A percentile compares a stretch with the other conserved stretches of the same genome.
These are phyloP conservation scores for Planiliza haematocheilus DNA, from an alignment of 2,113 vertebrate genomes.

Conservation along the genomic window DNA sequence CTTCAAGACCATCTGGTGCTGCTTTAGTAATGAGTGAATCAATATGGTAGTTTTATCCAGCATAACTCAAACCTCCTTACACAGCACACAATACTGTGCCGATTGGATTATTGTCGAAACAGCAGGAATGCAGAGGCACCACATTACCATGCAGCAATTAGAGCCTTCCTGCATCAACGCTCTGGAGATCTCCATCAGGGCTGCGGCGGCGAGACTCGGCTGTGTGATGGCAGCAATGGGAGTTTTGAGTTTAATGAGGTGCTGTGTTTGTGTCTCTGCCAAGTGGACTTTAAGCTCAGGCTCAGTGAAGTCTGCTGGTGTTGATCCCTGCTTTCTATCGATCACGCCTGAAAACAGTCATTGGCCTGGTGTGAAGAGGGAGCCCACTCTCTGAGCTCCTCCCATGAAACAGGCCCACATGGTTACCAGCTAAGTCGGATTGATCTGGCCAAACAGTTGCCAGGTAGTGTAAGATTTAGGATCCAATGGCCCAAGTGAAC, in stretches of 20 bases:
- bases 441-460: constrained; percentile 6
- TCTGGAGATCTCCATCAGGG: constrained; percentile 71
- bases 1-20: constrained; percentile 32
- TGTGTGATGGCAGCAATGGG: constrained; percentile 60
- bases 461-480: constrained; percentile 15
- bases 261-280: constrained; percentile 71
- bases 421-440: constrained; percentile 25
- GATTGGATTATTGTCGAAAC: constrained; percentile 63
- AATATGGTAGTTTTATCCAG: constrained; percentile 51
- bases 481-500: not conserved
- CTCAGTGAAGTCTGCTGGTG: constrained; percentile 49
- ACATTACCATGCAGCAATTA: constrained; percentile 73
- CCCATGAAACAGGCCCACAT: constrained; percentile 3
- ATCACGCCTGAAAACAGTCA: constrained; percentile 56
- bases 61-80: constrained; percentile 61
- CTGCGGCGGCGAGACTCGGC: constrained; percentile 35
- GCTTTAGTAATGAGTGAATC: constrained; percentile 62
- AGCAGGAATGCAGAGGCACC: constrained; percentile 61
- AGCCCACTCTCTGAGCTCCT: constrained; percentile 18
- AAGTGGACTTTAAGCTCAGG: constrained; percentile 68
- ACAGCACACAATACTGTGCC: constrained; percentile 43
- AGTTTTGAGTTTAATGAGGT: constrained; percentile 76
- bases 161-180: constrained; percentile 60
- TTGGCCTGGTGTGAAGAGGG: constrained; percentile 13
- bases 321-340: constrained; percentile 58